These are phyloP conservation scores for Sinonovacula constricta DNA, from an alignment of 1,140 invertebrate genomes.

Conservation along the genomic window DNA sequence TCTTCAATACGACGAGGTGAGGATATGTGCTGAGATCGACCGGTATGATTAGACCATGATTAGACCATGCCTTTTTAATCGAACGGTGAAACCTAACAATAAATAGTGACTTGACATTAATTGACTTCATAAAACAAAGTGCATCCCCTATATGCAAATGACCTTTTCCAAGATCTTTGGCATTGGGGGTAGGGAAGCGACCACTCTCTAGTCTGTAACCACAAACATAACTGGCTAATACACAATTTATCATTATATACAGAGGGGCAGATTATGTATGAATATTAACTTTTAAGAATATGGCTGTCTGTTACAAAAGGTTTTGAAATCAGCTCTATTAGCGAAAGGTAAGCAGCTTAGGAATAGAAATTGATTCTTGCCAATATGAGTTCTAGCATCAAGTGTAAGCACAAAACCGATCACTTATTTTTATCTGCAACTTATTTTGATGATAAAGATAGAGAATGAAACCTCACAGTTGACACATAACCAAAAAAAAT, in stretches of 20 bases:
- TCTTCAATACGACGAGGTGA: too few species aligned
- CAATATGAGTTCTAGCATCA: conserved; percentile 19
- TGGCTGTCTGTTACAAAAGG: too few species aligned
- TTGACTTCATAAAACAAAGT: conserved; percentile 14
- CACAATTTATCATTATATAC: neutral
- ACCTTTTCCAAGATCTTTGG: conserved; percentile 15
- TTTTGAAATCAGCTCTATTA: conserved; percentile 12
- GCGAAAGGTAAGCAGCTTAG: conserved; percentile 30
- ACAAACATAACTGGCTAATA: neutral
- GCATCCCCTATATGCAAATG: conserved; percentile 28
- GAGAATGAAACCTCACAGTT: conserved; percentile 1
- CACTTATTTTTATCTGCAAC: conserved; percentile 20
- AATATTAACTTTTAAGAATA: conserved; percentile 19
- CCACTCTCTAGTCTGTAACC: conserved; percentile 6
- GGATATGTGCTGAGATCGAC: too few species aligned
- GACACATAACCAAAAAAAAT: conserved; percentile 41
- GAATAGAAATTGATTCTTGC: conserved; percentile 17
- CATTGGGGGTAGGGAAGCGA: conserved; percentile 3
- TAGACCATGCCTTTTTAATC: too few species aligned
- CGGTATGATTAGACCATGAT: too few species aligned
- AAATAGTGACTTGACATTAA: too few species aligned
- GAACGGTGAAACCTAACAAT: too few species aligned
- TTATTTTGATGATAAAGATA: neutral
- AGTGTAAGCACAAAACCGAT: conserved; percentile 28
- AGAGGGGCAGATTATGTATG: neutral